phyloP scores from a whole-genome alignment of 1,140 invertebrate genomes.

The Onthophagus taurus region DNA sequence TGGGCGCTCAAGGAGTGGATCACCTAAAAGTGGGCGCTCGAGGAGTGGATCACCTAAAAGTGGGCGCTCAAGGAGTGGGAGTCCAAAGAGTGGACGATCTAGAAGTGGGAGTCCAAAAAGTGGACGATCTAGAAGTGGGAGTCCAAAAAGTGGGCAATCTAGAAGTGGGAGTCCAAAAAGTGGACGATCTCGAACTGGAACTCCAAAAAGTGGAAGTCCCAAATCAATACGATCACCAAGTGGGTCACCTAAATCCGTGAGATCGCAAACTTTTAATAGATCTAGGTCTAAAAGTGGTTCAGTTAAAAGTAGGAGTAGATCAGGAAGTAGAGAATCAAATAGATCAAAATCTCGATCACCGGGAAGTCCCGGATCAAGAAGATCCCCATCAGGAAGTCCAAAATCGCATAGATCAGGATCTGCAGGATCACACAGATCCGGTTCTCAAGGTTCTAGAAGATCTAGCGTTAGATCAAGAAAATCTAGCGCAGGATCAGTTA shows the following conservation, averaged over 20 bases:
- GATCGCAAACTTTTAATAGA: conserved; percentile 27
- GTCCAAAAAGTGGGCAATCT: too few relatives aligned
- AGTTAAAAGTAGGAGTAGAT: not conserved
- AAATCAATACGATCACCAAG: conserved; percentile 5
- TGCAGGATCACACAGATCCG: conserved; percentile 11
- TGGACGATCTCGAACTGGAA: too few relatives aligned
- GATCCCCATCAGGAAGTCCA: conserved; percentile 17
- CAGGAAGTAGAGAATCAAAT: not conserved
- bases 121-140: too few relatives aligned
- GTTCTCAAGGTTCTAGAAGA: conserved; percentile 10
- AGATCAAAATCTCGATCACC: conserved; percentile 22
- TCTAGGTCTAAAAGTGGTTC: conserved; percentile 25
- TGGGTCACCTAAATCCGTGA: too few relatives aligned
- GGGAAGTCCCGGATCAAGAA: conserved; percentile 8
- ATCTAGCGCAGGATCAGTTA: conserved; percentile 20
- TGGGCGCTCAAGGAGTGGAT: too few relatives aligned
- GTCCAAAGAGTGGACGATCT: too few relatives aligned
- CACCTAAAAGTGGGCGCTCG: too few relatives aligned
- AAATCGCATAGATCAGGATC: conserved; percentile 19
- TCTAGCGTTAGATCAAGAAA: conserved; percentile 25
- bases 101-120: too few relatives aligned
- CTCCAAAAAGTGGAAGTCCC: too few relatives aligned
- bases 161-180: too few relatives aligned
- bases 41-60: too few relatives aligned
- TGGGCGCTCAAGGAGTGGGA: too few relatives aligned